phyloP scores from a whole-genome alignment of 2,113 vertebrate species.

The Dermatemys mawii region DNA sequence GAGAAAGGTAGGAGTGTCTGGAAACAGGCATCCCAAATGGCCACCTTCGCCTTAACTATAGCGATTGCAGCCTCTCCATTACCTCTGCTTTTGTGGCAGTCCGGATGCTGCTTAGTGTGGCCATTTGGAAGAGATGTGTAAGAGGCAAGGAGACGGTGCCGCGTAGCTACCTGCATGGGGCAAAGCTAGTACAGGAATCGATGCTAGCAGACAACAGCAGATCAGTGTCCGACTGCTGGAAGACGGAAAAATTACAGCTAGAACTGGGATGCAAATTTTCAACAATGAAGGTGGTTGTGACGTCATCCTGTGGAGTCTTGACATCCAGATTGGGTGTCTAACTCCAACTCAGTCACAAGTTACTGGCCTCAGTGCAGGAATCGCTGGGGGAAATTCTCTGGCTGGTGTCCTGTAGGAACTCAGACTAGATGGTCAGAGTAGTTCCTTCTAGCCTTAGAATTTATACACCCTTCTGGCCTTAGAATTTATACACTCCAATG shows the following conservation, averaged over 20 bases:
- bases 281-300: not conserved
- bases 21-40: not conserved
- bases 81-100: no score
- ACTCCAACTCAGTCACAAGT: not conserved
- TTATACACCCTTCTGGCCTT: not conserved
- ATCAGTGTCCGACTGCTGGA: not conserved
- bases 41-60: no score
- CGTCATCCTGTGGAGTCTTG: no score
- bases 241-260: not conserved
- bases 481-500: not conserved
- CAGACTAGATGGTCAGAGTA: accelerated
- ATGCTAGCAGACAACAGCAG: not conserved
- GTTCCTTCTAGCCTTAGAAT: not conserved
- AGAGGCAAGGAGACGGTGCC: not conserved
- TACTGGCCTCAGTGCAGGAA: not conserved
- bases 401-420: not conserved
- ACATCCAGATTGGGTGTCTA: not conserved
- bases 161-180: not conserved
- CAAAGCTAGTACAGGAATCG: not conserved
- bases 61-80: not conserved
- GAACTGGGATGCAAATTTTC: not conserved
- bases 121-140: not conserved
- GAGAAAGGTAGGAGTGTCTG: not conserved
- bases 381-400: not conserved
- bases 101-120: not conserved